phyloP scores from a whole-genome alignment of 2,888 invertebrate genomes.

The Macroteleia sp. region DNA sequence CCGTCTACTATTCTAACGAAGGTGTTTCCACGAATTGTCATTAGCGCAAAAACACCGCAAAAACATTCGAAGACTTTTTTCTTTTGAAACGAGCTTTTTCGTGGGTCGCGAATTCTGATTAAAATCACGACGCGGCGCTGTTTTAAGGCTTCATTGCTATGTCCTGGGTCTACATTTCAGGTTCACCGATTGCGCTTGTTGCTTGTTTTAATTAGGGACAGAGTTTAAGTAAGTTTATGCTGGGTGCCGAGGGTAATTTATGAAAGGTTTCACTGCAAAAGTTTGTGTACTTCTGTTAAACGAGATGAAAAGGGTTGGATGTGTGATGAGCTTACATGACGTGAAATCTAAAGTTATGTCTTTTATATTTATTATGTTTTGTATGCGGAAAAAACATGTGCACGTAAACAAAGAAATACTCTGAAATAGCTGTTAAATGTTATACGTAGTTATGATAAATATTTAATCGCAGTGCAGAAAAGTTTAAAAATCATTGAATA shows the following conservation, averaged over 20 bases:
- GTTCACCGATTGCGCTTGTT: slow-evolving; percentile 41
- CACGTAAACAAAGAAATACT: too few relatives aligned
- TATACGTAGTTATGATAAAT: too few relatives aligned
- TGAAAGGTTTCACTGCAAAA: slow-evolving; percentile 13
- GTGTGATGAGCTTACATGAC: too few relatives aligned
- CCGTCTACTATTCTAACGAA: slow-evolving; percentile 43
- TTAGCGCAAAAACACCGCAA: slow-evolving; percentile 52
- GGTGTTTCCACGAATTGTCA: slow-evolving; percentile 58
- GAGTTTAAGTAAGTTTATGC: slow-evolving; percentile 33
- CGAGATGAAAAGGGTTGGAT: too few relatives aligned
- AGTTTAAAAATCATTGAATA: too few relatives aligned
- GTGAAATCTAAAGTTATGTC: too few relatives aligned
- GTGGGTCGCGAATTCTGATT: slow-evolving; percentile 21
- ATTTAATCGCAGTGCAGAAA: too few relatives aligned
- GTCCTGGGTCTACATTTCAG: slow-evolving; percentile 26
- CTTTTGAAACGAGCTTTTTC: slow-evolving; percentile 1
- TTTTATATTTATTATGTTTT: too few relatives aligned
- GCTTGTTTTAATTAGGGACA: slow-evolving; percentile 49
- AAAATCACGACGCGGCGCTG: slow-evolving; percentile 37
- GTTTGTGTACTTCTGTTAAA: slow-evolving; percentile 16
- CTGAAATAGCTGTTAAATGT: too few relatives aligned
- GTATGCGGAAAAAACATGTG: too few relatives aligned
- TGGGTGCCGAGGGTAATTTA: slow-evolving; percentile 27
- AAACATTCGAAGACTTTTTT: slow-evolving; percentile 26
- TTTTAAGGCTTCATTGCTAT: slow-evolving; percentile 22